Evolutionary conservation across 2,888 invertebrate species (phyloP), one percentile per base, ranked within the genome.

Genomic region (Acleris literana): DNA sequence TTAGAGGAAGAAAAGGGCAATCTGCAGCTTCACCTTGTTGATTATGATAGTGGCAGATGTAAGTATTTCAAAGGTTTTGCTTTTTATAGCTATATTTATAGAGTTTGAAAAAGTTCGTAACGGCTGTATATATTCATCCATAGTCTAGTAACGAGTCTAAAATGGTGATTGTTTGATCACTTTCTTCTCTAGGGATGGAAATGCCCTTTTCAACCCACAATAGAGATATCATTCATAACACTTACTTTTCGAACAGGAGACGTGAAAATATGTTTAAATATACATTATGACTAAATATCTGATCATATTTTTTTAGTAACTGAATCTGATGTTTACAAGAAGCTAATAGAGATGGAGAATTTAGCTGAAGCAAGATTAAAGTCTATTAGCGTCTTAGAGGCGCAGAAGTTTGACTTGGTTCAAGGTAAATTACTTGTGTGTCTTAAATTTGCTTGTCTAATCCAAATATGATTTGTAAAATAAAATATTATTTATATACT

Each of bases 1-100:
- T 87, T 98, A 71, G 97, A 97, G 88, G 97, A 97, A 86, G 98
- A 98, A 88, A 98, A 97, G 90, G 97, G 97, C 77, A 97, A 97
- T 89, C 94, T 98, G 80, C 97, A 97, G 88, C 92, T 97, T 82
- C 96, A 96, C 89, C 94, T 97, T 82, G 95, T 97, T 76, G 96
- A 97, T 88, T 95, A 95, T 87, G 96, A 96, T 84, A 95, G 95
- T 85, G 93, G 94, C 76, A 93, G 95, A 94, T 91, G 95, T 94
- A 92, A 88, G 90, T 87, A 70, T 46, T 6, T 46, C 5, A 46
- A 46, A n/a, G n/a, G 0, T 46, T 17, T 46, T 46, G 1, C 44
- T 46, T 46, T 13, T 11, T 39, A 39, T 33, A 33, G 33, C n/a
- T n/a, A n/a, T n/a, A n/a, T n/a, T n/a, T n/a, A n/a, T n/a, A n/a